Base-by-base conservation (phyloP, 2,797 vertebrate genomes). In the Dendrocincla tyrannina region DNA sequence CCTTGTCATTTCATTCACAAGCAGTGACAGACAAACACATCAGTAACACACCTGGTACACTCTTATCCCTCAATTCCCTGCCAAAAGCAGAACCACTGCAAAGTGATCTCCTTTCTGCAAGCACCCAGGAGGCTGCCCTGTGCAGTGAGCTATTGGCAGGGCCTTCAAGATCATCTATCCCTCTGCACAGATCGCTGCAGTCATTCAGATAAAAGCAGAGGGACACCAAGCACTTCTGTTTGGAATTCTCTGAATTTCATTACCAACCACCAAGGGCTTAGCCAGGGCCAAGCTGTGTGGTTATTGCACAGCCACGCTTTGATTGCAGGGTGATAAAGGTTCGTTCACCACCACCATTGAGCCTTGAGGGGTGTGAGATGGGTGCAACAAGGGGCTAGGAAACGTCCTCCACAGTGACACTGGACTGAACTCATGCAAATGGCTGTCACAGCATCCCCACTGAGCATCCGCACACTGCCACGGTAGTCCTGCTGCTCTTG, bases 221-320 rank as follows among this genome's bases (percentile, higher is more conserved):
- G 46, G 80, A 91, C 32, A 80, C 64, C 93, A 85, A 83, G 37
- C 60, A 70, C 50, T 74, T 89, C 44, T n/a, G 59, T 12, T 44
- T 92, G 84, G 74, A 89, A 91, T 77, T 80, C 56, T 64, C 49
- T 83, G 68, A 85, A 87, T 93, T 87, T 92, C 88, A 80, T 68
- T 74, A 44, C 78, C 35, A 72, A 68, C 49, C 67, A 81, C 74
- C 1, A 1, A 55, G 44, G 60, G 32, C 41, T 81, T 30, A 52
- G 23, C 35, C 39, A 55, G 44, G 52, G 41, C 42, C 77, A 53
- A 91, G 39, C 55, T 63, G 63, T 42, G 10, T 41, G 47, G 63
- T 49, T 70, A 41, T 1, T 46, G 52, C 77, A 74, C 55, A 91
- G 88, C 44, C 84, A 63, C 0, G 0, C 32, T 92, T 76, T 58